Base-by-base conservation (phyloP, 2,888 invertebrate species). In the Ariolimax columbianus region DNA sequence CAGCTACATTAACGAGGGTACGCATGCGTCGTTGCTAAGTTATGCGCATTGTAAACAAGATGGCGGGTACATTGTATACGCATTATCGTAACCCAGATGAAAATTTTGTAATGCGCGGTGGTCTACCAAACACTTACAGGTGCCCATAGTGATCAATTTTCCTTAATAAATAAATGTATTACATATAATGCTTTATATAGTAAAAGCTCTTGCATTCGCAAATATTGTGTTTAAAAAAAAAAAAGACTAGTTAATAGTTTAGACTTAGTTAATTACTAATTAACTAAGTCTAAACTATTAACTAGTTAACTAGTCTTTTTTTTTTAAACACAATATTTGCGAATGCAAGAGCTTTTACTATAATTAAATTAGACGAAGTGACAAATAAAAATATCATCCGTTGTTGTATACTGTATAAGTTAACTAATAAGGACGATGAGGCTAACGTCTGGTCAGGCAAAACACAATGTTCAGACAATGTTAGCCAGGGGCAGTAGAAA, bases 1-100 rank as follows among this genome's bases (percentile, higher is more conserved):
- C n/a, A n/a, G n/a, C n/a, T n/a, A n/a, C n/a, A n/a, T n/a, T 14
- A 23, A 55, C 55, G 17, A 2, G 6, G 7, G 73, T 75, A 43
- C 86, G 84, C 86, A 86, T 85, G 86, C 80, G 86, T 47, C 26
- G 86, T 86, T 81, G 80, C 84, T 68, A 86, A n/a, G 40, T 33
- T 36, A 0, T 63, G n/a, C 17, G 59, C 43, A 70, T 63, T 68
- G 77, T 81, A 77, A 81, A 86, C 86, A 86, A 81, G 47, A 86
- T 86, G 86, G 82, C 86, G 86, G 78, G 66, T 72, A 81, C 68
- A 40, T 40, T 59, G 11, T 19, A 73, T 0, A 77, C 36, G 23
- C 80, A 79, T 14, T 78, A 79, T 33, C 82, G 55, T n/a, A 87
- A 87, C 66, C 87, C 87, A 38, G 85, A 87, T 72, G 40, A 77